These are phyloP conservation scores for Hylomyscus alleni DNA, from an alignment of 2,797 vertebrate genomes.

Conservation along the genomic window DNA sequence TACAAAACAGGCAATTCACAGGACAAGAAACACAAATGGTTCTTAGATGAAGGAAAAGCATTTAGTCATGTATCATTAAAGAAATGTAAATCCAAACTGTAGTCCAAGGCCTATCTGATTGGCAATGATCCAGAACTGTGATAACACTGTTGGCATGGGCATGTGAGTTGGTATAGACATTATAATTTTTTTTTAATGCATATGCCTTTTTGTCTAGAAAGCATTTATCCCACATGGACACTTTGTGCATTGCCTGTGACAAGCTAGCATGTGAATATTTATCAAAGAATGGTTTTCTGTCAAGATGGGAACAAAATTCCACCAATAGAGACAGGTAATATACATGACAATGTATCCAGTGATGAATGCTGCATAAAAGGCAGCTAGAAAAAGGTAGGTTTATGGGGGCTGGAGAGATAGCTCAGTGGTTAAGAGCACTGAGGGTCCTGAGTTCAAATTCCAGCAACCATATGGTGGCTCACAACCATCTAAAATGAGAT, in stretches of 20 bases:
- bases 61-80: neutral
- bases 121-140: neutral
- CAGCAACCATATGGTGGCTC: too few species aligned
- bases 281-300: neutral
- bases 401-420: neutral
- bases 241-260: neutral
- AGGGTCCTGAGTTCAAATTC: too few species aligned
- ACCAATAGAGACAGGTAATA: neutral
- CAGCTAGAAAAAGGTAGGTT: neutral
- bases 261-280: neutral
- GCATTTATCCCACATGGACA: neutral
- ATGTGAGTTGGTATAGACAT: neutral
- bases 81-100: constrained; percentile 12
- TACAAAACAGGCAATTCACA: neutral
- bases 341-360: neutral
- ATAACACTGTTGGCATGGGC: neutral
- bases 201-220: constrained; percentile 33
- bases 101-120: neutral
- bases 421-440: too few species aligned
- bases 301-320: neutral
- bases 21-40: neutral
- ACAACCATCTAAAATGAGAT: too few species aligned
- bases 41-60: neutral
- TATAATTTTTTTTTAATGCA: neutral
- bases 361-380: neutral